Percentiles rank a stretch among this genome's conserved stretches.
Evolutionary conservation across 2,113 vertebrate genomes (phyloP).

Genomic region (Todiramphus chloris): DNA sequence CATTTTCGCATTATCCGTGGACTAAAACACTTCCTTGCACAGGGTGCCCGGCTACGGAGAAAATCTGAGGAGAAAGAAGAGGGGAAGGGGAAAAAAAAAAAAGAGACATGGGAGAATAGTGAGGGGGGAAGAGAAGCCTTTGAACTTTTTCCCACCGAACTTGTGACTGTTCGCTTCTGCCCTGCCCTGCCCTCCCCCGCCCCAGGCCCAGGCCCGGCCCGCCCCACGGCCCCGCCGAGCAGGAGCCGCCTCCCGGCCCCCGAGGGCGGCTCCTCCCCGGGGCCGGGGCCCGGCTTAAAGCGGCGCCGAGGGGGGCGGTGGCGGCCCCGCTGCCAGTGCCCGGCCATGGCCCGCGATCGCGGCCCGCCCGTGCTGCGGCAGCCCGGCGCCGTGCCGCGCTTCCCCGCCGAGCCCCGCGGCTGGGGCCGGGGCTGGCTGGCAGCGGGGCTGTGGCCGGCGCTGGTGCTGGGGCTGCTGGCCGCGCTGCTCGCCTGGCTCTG

Average conservation of each 20-base stretch:
- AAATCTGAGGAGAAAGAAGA: rapidly evolving
- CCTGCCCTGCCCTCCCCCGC: rapidly evolving
- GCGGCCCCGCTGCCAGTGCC: not conserved
- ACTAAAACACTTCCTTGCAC: not conserved
- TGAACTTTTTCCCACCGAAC: rapidly evolving
- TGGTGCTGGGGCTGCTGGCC: slow-evolving; percentile 48
- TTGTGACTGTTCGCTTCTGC: rapidly evolving
- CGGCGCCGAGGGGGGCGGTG: not conserved
- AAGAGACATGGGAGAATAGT: too few species aligned
- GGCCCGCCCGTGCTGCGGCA: not conserved
- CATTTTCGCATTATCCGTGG: not conserved
- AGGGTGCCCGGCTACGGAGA: rapidly evolving
- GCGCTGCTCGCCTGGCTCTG: slow-evolving; percentile 62
- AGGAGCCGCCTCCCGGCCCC: not conserved
- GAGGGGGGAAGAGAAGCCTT: rapidly evolving
- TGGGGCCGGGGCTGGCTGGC: not conserved
- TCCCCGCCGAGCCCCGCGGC: not conserved
- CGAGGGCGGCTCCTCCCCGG: not conserved
- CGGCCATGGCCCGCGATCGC: not conserved
- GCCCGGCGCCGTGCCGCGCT: not conserved
- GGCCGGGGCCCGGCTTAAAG: not conserved
- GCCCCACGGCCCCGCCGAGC: not conserved
- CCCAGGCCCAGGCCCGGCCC: not conserved
- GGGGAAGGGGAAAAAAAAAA: too few species aligned
- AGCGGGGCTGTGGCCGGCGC: slow-evolving; percentile 29